Conservation (phyloP, 2,113 vertebrate genomes). For the Corydoras sp. region DNA sequence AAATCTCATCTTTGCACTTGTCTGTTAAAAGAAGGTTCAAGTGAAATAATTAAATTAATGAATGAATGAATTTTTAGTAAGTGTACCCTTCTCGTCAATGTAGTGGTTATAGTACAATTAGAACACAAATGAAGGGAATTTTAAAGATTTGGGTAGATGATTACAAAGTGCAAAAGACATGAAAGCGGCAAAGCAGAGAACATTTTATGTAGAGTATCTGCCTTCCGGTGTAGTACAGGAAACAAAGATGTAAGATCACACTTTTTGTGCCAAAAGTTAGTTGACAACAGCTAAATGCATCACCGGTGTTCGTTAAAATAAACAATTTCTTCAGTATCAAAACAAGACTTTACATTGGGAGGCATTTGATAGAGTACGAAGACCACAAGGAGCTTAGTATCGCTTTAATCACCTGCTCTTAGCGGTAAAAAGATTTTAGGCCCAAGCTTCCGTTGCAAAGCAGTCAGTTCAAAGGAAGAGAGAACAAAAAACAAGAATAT, state of each 20-base stretch:
- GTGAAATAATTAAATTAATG: no score
- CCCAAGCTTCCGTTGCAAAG: constrained; percentile 29
- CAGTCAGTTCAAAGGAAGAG: constrained; percentile 14
- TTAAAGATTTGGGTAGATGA: neutral
- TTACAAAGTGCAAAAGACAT: constrained; percentile 7
- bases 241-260: constrained; percentile 35
- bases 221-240: constrained; percentile 42
- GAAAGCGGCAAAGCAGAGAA: constrained; percentile 9
- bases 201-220: constrained; percentile 15
- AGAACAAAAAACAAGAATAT: neutral
- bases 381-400: neutral
- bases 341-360: neutral
- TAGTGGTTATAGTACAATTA: no score
- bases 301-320: neutral
- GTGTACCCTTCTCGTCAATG: no score
- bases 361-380: neutral
- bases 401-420: constrained; percentile 11
- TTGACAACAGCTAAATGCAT: neutral
- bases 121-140: no score
- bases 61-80: no score
- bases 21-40: no score
- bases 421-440: constrained; percentile 24
- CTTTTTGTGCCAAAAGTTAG: constrained; percentile 9
- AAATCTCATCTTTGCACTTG: no score
- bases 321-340: no score